These are phyloP conservation scores for Hippoglossus stenolepis DNA, from an alignment of 2,113 vertebrate genomes.

Conservation along the genomic window DNA sequence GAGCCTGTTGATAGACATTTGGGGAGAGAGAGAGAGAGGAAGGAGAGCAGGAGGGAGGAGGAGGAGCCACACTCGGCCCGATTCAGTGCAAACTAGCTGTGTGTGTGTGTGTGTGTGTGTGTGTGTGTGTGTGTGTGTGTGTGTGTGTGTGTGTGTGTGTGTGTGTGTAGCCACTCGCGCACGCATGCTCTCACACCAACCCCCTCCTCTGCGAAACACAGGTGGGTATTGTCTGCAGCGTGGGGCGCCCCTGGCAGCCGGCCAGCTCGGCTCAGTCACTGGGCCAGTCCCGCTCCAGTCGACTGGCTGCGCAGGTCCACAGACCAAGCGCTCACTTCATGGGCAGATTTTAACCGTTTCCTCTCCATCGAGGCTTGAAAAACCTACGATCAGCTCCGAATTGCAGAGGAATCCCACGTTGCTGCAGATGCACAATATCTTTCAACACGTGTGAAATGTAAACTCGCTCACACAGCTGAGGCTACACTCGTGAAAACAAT, in stretches of 20 bases:
- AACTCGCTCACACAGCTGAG: background rate
- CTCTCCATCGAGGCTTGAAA: slow-evolving; percentile 30
- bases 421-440: background rate
- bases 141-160: slow-evolving; percentile 2
- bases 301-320: slow-evolving; percentile 55
- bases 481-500: slow-evolving; percentile 11
- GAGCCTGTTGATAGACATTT: slow-evolving; percentile 64
- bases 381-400: background rate
- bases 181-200: slow-evolving; percentile 31
- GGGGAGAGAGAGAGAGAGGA: slow-evolving; percentile 29
- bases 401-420: background rate
- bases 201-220: slow-evolving; percentile 70
- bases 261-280: slow-evolving; percentile 69
- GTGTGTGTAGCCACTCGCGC: background rate
- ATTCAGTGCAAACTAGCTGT: slow-evolving; percentile 46
- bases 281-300: slow-evolving; percentile 68
- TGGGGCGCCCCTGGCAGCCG: slow-evolving; percentile 70
- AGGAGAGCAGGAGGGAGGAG: slow-evolving; percentile 1
- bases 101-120: slow-evolving; percentile 17
- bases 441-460: background rate
- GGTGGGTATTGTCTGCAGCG: slow-evolving; percentile 78
- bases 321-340: slow-evolving; percentile 43
- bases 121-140: background rate
- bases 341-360: slow-evolving; percentile 65
- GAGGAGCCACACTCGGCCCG: slow-evolving; percentile 49